Evolutionary conservation across 2,797 vertebrate species (phyloP).

Genomic region (Dendrocincla fuliginosa): DNA sequence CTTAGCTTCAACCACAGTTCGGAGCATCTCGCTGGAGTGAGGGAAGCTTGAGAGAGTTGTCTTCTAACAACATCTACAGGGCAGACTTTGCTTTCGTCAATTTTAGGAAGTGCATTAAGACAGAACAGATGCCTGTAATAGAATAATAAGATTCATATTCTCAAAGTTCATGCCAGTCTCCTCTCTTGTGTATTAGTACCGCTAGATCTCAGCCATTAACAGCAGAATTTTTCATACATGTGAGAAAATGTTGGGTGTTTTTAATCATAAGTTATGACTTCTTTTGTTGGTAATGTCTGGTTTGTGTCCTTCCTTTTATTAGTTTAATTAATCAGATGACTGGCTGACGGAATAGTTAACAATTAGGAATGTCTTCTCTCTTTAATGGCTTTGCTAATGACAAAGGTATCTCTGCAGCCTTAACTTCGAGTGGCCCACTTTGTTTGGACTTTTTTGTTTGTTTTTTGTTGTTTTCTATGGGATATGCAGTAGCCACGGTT

Average conservation of each 20-base stretch:
- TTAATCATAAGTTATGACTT: neutral
- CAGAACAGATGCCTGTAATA: neutral
- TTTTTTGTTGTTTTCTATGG: neutral
- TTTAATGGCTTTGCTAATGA: neutral
- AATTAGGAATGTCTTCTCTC: neutral
- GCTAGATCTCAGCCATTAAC: neutral
- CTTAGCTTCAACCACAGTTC: neutral
- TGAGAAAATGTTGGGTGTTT: neutral
- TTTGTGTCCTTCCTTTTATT: neutral
- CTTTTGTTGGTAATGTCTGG: neutral
- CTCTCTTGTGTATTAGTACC: neutral
- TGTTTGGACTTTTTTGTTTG: neutral
- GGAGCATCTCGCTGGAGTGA: neutral
- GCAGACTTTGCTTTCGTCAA: neutral
- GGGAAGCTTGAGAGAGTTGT: neutral
- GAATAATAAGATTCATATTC: neutral
- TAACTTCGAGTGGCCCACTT: accelerated
- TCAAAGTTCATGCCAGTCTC: neutral
- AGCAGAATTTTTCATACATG: neutral
- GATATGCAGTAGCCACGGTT: neutral
- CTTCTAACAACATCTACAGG: neutral
- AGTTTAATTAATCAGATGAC: neutral
- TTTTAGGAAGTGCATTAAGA: neutral
- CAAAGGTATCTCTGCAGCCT: neutral
- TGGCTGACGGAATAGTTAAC: neutral